These are phyloP conservation scores for Melinaea marsaeus DNA, from an alignment of 2,888 invertebrate genomes.

Conservation along the genomic window DNA sequence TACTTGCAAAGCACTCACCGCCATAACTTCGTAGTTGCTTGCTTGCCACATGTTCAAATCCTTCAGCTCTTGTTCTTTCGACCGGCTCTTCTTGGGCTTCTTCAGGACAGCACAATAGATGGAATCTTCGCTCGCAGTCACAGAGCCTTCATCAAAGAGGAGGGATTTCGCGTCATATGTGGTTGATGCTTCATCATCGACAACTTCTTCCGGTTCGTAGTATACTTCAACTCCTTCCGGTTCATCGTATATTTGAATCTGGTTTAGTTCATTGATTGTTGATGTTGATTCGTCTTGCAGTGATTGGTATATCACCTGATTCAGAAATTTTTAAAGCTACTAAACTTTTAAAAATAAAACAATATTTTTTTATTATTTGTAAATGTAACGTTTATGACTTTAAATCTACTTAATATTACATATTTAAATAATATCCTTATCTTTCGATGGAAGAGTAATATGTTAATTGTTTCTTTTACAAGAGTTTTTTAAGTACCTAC, in stretches of 20 bases:
- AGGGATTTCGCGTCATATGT: slow-evolving; percentile 52
- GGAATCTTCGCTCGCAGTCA: slow-evolving; percentile 58
- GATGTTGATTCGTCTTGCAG: slow-evolving; percentile 46
- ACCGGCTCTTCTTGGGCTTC: slow-evolving; percentile 53
- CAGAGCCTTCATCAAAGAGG: slow-evolving; percentile 52
- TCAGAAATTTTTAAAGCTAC: background rate
- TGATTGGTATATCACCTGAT: slow-evolving; percentile 42
- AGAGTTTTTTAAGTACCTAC: no score
- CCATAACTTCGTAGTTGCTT: slow-evolving; percentile 63
- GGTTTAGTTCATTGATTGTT: slow-evolving; percentile 41
- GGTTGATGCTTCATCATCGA: slow-evolving; percentile 51
- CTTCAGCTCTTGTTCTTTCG: slow-evolving; percentile 49
- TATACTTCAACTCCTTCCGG: slow-evolving; percentile 27
- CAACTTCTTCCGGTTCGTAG: slow-evolving; percentile 34
- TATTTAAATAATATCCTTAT: no score
- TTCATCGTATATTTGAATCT: slow-evolving; percentile 36
- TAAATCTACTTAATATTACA: no score
- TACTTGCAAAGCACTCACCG: slow-evolving; percentile 42
- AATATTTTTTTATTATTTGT: background rate
- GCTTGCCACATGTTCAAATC: slow-evolving; percentile 70
- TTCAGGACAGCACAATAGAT: slow-evolving; percentile 59
- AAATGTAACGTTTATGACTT: no score
- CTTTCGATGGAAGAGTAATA: no score
- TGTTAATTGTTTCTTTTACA: no score
- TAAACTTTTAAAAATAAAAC: background rate